These are phyloP conservation scores for Drosophila paulistorum DNA, from an alignment of 1,140 invertebrate genomes.

Conservation along the genomic window DNA sequence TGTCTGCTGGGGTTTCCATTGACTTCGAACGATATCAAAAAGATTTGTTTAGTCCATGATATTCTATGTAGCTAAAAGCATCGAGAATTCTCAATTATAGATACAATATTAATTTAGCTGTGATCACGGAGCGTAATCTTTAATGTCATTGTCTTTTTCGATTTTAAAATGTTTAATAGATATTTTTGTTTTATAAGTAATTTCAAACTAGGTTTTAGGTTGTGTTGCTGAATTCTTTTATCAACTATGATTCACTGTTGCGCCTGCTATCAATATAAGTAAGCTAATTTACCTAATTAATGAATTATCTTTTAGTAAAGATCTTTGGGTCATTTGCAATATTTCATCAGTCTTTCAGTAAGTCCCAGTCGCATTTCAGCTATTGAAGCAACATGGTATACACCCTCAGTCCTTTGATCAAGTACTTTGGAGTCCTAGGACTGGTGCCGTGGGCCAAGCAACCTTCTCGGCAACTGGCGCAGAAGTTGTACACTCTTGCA, in stretches of 20 bases:
- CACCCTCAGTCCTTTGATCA: slow-evolving; percentile 48
- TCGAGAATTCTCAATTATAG: not conserved
- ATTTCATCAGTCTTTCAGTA: not conserved
- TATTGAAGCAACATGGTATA: slow-evolving; percentile 47
- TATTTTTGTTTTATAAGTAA: no score
- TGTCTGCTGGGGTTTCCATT: not conserved
- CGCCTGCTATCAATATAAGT: no score
- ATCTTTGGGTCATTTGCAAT: slow-evolving; percentile 9
- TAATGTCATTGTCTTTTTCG: no score
- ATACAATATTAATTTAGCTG: no score
- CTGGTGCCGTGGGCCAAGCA: slow-evolving; percentile 54
- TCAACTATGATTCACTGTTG: not conserved
- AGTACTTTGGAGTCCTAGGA: slow-evolving; percentile 60
- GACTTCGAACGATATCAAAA: not conserved
- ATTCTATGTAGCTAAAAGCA: no score
- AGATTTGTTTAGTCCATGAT: no score
- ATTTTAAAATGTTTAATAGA: no score
- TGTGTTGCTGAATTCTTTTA: not conserved
- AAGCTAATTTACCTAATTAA: not conserved
- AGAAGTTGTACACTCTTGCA: slow-evolving; percentile 41
- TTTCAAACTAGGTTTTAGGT: no score
- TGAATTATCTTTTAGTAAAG: not conserved
- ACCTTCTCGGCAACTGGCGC: slow-evolving; percentile 14
- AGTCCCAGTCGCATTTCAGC: not conserved
- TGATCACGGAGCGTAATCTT: not conserved